phyloP scores from a whole-genome alignment of 92 coral and sea anemone species.

The Umimayanthus chanpuru region DNA sequence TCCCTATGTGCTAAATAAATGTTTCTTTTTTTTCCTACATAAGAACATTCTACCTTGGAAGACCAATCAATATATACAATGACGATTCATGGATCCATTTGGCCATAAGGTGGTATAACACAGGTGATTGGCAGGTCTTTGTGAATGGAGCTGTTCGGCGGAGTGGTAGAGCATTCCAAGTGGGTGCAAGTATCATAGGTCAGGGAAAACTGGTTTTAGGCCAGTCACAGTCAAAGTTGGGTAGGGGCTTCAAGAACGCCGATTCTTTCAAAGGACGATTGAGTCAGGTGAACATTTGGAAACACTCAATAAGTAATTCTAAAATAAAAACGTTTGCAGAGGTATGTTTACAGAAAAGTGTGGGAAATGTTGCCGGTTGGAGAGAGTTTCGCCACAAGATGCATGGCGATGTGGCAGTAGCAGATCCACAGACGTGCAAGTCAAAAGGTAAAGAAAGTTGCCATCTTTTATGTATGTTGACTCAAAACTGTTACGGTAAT shows the following conservation, averaged over 20 bases:
- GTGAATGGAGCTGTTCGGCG: slow-evolving; percentile 23
- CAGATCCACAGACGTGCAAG: not conserved
- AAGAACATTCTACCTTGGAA: slow-evolving; percentile 4
- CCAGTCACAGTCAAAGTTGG: slow-evolving; percentile 10
- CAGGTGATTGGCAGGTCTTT: slow-evolving; percentile 5
- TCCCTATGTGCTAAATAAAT: too few species aligned
- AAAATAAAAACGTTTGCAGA: not conserved
- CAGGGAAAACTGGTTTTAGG: slow-evolving; percentile 19
- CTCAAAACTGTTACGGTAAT: too few species aligned
- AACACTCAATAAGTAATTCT: not conserved
- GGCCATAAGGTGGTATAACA: slow-evolving; percentile 13
- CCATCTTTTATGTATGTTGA: too few species aligned
- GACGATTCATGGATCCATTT: slow-evolving; percentile 3
- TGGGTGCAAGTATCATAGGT: not conserved
- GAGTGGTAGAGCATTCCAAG: not conserved
- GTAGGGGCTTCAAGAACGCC: not conserved
- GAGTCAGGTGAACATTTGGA: slow-evolving; percentile 28
- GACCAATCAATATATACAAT: not conserved
- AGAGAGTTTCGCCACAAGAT: slow-evolving; percentile 33
- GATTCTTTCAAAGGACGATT: slow-evolving; percentile 4
- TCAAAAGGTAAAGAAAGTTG: slow-evolving; percentile 10
- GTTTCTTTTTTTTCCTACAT: too few species aligned
- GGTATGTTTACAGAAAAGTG: slow-evolving; percentile 8
- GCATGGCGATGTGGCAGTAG: not conserved
- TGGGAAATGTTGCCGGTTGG: slow-evolving; percentile 8